Percentiles rank a stretch among this genome's conserved stretches.
phyloP scores from a whole-genome alignment of 2,113 vertebrate species.

The Phylloscopus trochiloides region DNA sequence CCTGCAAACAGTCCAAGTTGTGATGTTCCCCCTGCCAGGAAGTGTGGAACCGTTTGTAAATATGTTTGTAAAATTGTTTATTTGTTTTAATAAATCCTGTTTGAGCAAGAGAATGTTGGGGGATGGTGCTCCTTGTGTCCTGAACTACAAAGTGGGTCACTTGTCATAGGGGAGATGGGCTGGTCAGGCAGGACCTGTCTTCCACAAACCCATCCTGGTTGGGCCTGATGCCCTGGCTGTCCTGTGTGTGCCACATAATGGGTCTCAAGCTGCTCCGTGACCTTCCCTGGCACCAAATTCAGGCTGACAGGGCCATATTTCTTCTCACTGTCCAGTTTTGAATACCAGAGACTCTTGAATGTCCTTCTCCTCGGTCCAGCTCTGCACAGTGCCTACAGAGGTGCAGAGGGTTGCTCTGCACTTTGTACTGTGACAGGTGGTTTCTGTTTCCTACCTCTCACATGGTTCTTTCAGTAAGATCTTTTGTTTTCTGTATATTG shows the following conservation, averaged over 20 bases:
- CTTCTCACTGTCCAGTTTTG: neutral
- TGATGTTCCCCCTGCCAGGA: neutral
- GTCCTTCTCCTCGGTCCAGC: neutral
- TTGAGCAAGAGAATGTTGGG: neutral
- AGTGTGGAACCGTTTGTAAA: neutral
- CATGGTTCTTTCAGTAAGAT: neutral
- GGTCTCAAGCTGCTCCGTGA: neutral
- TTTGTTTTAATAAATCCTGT: neutral
- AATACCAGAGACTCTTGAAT: neutral
- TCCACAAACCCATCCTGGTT: neutral
- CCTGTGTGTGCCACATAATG: neutral
- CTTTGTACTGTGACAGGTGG: neutral
- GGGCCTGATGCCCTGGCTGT: neutral
- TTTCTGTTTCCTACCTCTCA: neutral
- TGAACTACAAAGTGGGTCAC: neutral
- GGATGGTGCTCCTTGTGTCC: neutral
- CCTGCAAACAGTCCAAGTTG: neutral
- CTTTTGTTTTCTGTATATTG: neutral
- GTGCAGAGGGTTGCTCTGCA: neutral
- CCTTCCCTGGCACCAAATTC: neutral
- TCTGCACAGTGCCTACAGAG: neutral
- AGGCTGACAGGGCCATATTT: neutral
- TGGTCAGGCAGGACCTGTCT: neutral
- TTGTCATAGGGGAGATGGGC: neutral
- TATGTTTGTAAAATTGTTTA: fast-evolving